phyloP scores from a whole-genome alignment of 2,113 vertebrate genomes.

The Dasyornis broadbenti region DNA sequence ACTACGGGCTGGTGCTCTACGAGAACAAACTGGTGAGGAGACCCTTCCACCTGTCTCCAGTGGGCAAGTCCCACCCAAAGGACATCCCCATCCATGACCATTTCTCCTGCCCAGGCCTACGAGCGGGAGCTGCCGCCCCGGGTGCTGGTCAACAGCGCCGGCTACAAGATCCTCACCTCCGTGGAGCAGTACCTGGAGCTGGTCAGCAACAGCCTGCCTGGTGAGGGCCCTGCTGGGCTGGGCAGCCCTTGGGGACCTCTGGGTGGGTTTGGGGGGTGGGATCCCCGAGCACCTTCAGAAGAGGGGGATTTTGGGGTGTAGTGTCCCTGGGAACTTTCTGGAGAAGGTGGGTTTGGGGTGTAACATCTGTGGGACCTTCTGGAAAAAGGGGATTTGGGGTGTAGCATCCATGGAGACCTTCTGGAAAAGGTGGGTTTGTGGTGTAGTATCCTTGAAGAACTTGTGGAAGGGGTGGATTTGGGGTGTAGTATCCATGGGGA shows the following conservation, averaged over 20 bases:
- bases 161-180: conserved; percentile 88
- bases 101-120: conserved; percentile 73
- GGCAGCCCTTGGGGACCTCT: neutral
- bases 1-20: conserved; percentile 82
- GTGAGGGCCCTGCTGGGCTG: conserved; percentile 62
- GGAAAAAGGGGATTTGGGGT: neutral
- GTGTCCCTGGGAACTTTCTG: accelerated
- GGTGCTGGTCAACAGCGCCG: conserved; percentile 84
- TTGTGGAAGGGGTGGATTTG: no score
- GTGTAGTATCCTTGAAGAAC: no score
- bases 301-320: neutral
- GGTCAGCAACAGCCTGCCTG: conserved; percentile 83
- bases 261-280: neutral
- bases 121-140: conserved; percentile 82
- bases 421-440: accelerated
- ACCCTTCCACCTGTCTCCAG: accelerated
- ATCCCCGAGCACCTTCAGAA: neutral
- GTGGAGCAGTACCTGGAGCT: conserved; percentile 89
- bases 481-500: accelerated
- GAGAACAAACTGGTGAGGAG: conserved; percentile 85
- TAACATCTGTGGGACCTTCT: accelerated
- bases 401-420: accelerated
- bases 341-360: neutral
- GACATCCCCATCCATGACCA: neutral
- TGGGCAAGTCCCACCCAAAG: neutral